Conservation (phyloP, 1,140 invertebrate species). For the Ceratina calcarata region DNA sequence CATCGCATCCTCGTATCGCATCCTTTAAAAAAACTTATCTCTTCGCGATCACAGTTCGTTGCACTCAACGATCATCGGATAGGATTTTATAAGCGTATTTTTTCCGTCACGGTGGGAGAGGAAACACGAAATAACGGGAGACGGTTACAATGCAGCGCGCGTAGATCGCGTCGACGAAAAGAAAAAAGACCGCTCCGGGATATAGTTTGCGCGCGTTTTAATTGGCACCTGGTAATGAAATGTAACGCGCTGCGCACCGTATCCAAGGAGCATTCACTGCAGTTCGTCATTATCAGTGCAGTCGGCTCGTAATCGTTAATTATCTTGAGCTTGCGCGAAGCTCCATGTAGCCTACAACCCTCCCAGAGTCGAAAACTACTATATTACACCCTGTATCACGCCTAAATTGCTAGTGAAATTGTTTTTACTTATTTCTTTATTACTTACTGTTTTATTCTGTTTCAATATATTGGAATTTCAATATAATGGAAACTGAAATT, state of each 20-base stretch:
- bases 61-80: not conserved
- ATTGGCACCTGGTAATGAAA: conserved; percentile 25
- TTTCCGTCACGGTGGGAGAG: not conserved
- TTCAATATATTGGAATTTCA: no score
- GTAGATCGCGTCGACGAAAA: not conserved
- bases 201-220: conserved; percentile 20
- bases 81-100: not conserved
- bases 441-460: no score
- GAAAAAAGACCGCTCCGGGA: not conserved
- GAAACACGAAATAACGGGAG: not conserved
- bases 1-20: no score
- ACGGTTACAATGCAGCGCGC: not conserved
- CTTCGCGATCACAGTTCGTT: not conserved
- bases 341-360: no score
- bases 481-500: no score
- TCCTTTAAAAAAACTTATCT: not conserved
- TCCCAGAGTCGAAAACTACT: no score
- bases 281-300: not conserved
- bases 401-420: no score
- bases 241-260: not conserved
- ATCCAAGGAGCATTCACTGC: not conserved
- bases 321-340: not conserved
- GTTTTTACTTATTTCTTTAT: no score
- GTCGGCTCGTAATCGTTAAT: conserved; percentile 31
- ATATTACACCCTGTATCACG: no score